Evolutionary conservation across 1,140 invertebrate genomes (phyloP).

Genomic region (Lepidurus arcticus): DNA sequence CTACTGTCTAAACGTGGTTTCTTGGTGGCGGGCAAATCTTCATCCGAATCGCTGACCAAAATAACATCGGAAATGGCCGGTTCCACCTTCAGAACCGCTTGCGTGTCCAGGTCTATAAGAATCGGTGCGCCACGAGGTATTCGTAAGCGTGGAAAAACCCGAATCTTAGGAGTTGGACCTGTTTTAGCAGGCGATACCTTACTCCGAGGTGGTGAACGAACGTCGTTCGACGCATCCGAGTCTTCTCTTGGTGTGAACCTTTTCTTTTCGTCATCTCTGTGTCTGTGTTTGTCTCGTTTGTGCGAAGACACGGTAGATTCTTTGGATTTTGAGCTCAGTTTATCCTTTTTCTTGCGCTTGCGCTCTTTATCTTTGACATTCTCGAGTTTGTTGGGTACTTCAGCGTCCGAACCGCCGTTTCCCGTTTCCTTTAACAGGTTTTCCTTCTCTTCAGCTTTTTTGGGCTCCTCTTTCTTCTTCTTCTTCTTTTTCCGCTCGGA

Average conservation of each 20-base stretch:
- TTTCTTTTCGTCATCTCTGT: background rate
- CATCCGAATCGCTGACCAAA: slow-evolving; percentile 72
- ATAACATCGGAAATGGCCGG: slow-evolving; percentile 73
- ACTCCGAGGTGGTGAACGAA: background rate
- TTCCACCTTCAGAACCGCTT: slow-evolving; percentile 42
- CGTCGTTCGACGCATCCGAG: background rate
- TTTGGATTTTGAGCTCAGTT: slow-evolving; percentile 26
- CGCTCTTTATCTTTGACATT: slow-evolving; percentile 22
- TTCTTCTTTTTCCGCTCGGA: slow-evolving; percentile 37
- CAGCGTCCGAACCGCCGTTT: slow-evolving; percentile 25
- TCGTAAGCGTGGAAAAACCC: slow-evolving; percentile 10
- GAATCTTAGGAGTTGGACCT: background rate
- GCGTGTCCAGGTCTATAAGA: slow-evolving; percentile 71
- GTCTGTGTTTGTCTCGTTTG: background rate
- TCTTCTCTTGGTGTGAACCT: background rate
- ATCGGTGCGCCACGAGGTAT: slow-evolving; percentile 55
- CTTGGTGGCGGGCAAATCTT: slow-evolving; percentile 43
- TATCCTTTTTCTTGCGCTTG: background rate
- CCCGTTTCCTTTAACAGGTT: slow-evolving; percentile 26
- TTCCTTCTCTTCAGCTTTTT: slow-evolving; percentile 31
- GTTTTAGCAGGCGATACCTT: background rate
- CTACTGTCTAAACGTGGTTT: background rate
- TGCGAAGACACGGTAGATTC: background rate
- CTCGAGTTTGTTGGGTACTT: slow-evolving; percentile 33
- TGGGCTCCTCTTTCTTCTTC: slow-evolving; percentile 34